phyloP scores from a whole-genome alignment of 2,888 invertebrate genomes.

The Troides aeacus region DNA sequence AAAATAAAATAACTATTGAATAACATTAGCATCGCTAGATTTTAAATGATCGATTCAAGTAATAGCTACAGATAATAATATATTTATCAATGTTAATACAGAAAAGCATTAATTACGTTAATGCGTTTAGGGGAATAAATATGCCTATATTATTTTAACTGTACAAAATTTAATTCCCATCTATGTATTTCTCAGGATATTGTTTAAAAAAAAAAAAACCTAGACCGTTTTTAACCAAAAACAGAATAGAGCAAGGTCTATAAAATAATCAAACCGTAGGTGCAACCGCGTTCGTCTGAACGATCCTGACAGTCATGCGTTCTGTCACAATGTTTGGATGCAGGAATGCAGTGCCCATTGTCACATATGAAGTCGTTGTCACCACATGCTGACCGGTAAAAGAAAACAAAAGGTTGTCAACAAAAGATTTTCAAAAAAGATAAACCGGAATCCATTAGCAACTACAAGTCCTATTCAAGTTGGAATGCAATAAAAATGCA shows the following conservation, averaged over 20 bases:
- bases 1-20: too few relatives aligned
- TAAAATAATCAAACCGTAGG: conserved; percentile 69
- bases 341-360: conserved; percentile 82
- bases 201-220: too few relatives aligned
- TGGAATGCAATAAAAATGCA: conserved; percentile 15
- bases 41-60: too few relatives aligned
- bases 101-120: too few relatives aligned
- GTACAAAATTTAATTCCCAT: too few relatives aligned
- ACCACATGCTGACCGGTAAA: conserved; percentile 80
- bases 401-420: conserved; percentile 49
- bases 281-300: conserved; percentile 80
- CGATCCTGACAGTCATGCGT: conserved; percentile 79
- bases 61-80: too few relatives aligned
- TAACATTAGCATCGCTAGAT: too few relatives aligned
- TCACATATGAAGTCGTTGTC: conserved; percentile 81
- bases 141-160: too few relatives aligned
- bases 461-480: conserved; percentile 10
- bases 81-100: too few relatives aligned
- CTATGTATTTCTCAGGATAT: too few relatives aligned
- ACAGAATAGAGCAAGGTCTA: conserved; percentile 27
- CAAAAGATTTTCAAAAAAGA: conserved; percentile 19
- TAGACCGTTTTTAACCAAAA: too few relatives aligned
- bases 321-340: conserved; percentile 77
- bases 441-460: conserved; percentile 21
- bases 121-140: too few relatives aligned